Evolutionary conservation across 2,888 invertebrate genomes (phyloP).

Genomic region (Cancer borealis): DNA sequence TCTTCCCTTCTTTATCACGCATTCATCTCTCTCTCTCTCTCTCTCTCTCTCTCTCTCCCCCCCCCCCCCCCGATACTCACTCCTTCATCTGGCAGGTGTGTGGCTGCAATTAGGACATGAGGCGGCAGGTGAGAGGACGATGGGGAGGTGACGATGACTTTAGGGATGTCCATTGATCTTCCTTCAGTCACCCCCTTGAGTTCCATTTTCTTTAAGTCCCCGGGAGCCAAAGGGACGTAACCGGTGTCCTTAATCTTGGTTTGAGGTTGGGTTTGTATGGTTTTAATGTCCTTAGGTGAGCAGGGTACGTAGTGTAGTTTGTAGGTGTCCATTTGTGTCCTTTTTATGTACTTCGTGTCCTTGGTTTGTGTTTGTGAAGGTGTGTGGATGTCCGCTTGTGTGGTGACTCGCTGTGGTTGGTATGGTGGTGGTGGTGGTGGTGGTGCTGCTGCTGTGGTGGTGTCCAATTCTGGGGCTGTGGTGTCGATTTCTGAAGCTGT

Average conservation of each 20-base stretch:
- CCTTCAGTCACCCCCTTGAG: neutral
- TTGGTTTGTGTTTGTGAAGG: neutral
- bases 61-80: neutral
- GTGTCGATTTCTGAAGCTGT: neutral
- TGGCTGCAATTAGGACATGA: neutral
- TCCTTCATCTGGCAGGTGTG: neutral
- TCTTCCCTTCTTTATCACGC: too few relatives aligned
- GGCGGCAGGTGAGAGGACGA: neutral
- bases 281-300: neutral
- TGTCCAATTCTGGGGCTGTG: neutral
- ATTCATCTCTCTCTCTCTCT: too few relatives aligned
- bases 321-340: neutral
- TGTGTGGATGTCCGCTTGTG: neutral
- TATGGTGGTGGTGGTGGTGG: neutral
- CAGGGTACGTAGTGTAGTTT: conserved; percentile 64
- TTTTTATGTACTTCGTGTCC: neutral
- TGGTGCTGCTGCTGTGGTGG: conserved; percentile 17
- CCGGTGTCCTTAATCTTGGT: conserved; percentile 12
- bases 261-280: neutral
- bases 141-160: neutral
- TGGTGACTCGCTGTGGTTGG: neutral
- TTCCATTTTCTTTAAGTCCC: neutral
- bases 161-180: neutral
- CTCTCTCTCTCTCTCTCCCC: too few relatives aligned
- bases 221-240: conserved; percentile 64